phyloP scores from a whole-genome alignment of 1,140 invertebrate genomes.

The Cherax quadricarinatus region DNA sequence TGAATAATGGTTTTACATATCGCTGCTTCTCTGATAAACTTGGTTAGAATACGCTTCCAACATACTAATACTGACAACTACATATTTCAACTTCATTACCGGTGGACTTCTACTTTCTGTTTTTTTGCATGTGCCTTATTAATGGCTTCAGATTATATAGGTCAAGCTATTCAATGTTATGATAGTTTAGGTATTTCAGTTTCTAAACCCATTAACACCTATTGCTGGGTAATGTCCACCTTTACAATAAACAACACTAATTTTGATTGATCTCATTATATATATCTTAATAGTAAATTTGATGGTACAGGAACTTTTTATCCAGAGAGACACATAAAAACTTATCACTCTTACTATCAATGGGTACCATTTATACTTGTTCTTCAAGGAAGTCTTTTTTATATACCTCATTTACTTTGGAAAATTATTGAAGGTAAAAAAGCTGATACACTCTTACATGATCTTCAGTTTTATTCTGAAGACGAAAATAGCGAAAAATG shows the following conservation, averaged over 20 bases:
- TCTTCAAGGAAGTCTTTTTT: slow-evolving; percentile 88
- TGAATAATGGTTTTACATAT: slow-evolving; percentile 62
- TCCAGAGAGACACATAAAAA: slow-evolving; percentile 28
- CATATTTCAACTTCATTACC: slow-evolving; percentile 92
- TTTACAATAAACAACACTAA: slow-evolving; percentile 82
- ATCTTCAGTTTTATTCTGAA: slow-evolving; percentile 39
- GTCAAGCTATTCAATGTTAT: slow-evolving; percentile 94
- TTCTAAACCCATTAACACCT: slow-evolving; percentile 89
- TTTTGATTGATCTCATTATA: neutral
- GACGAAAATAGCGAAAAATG: slow-evolving; percentile 60
- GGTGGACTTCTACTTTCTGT: slow-evolving; percentile 90
- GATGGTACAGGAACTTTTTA: slow-evolving; percentile 63
- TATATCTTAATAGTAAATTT: neutral
- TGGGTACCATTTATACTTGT: slow-evolving; percentile 97
- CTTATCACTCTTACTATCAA: slow-evolving; percentile 85
- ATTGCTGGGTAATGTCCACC: slow-evolving; percentile 94
- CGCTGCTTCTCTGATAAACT: slow-evolving; percentile 41
- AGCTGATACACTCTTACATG: slow-evolving; percentile 63
- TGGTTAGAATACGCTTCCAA: slow-evolving; percentile 54
- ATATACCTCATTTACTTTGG: slow-evolving; percentile 93
- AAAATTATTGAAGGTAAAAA: slow-evolving; percentile 88
- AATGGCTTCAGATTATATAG: slow-evolving; percentile 93
- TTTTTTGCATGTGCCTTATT: slow-evolving; percentile 82
- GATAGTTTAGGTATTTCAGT: slow-evolving; percentile 81
- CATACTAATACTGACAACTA: slow-evolving; percentile 83